phyloP scores from a whole-genome alignment of 2,888 invertebrate genomes.

The Brachyopa scutellaris region DNA sequence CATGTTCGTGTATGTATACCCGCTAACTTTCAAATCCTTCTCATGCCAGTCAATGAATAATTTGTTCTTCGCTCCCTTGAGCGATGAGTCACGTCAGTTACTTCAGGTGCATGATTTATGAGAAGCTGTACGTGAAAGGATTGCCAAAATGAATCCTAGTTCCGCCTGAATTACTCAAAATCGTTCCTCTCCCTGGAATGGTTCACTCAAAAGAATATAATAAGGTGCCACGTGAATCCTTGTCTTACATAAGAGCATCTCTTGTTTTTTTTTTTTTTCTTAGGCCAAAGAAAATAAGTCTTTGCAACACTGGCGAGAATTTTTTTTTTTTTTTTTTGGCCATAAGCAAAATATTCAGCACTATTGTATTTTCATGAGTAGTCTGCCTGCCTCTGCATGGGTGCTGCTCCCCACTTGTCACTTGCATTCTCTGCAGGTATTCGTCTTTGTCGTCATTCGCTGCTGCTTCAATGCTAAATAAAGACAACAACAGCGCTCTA shows the following conservation, averaged over 20 bases:
- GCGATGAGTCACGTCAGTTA: slow-evolving; percentile 55
- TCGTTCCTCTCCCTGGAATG: background rate
- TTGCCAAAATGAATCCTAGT: slow-evolving; percentile 30
- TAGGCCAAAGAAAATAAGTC: slow-evolving; percentile 10
- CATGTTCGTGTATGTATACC: too few relatives aligned
- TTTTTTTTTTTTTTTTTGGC: background rate
- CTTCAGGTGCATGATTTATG: slow-evolving; percentile 70
- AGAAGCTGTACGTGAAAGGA: slow-evolving; percentile 60
- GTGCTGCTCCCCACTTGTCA: slow-evolving; percentile 58
- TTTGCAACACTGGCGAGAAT: slow-evolving; percentile 18
- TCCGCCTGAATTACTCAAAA: slow-evolving; percentile 31
- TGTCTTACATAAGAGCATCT: background rate
- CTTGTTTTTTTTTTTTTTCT: slow-evolving; percentile 1
- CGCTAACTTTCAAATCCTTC: too few relatives aligned
- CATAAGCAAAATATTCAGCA: slow-evolving; percentile 34
- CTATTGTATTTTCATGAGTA: slow-evolving; percentile 36
- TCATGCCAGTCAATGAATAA: too few relatives aligned
- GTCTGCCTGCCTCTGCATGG: slow-evolving; percentile 48
- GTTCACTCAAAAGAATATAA: slow-evolving; percentile 16
- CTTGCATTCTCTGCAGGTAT: slow-evolving; percentile 45
- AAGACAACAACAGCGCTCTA: slow-evolving; percentile 42
- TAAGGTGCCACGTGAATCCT: background rate
- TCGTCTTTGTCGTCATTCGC: slow-evolving; percentile 8
- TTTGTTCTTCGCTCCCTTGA: slow-evolving; percentile 2
- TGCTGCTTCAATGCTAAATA: slow-evolving; percentile 54